A percentile compares a stretch with the other conserved stretches of the same genome.
phyloP scores from a whole-genome alignment of 2,888 invertebrate genomes.

The Silvanus unidentatus region DNA sequence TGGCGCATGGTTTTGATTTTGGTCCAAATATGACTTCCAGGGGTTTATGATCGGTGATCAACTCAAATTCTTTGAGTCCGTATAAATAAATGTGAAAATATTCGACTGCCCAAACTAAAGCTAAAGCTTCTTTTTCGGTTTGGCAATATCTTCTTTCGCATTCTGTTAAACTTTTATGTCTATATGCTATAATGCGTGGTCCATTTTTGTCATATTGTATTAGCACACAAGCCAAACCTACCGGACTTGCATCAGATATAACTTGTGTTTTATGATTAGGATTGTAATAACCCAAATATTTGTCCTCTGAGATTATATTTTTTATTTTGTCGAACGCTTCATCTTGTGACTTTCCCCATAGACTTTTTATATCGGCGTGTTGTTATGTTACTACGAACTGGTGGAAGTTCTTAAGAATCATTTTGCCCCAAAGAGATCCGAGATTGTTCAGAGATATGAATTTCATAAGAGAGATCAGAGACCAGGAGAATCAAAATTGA shows the following conservation, averaged over 20 bases:
- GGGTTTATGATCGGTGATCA: slow-evolving; percentile 33
- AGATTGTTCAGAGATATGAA: slow-evolving; percentile 6
- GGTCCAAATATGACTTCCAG: slow-evolving; percentile 31
- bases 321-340: no score
- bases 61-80: slow-evolving; percentile 20
- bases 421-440: slow-evolving; percentile 9
- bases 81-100: slow-evolving; percentile 23
- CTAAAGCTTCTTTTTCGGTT: slow-evolving; percentile 38
- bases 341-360: no score
- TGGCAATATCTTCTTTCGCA: slow-evolving; percentile 32
- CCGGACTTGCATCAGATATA: slow-evolving; percentile 29
- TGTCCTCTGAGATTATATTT: no score
- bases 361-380: no score
- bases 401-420: background rate
- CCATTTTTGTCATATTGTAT: slow-evolving; percentile 21
- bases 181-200: slow-evolving; percentile 24
- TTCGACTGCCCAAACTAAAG: slow-evolving; percentile 39
- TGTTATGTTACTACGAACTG: background rate
- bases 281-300: background rate
- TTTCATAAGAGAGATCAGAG: slow-evolving; percentile 7
- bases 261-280: background rate
- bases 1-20: slow-evolving; percentile 25
- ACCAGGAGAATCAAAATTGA: slow-evolving; percentile 7
- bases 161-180: slow-evolving; percentile 25
- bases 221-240: slow-evolving; percentile 26